Evolutionary conservation across 2,888 invertebrate species (phyloP).

Genomic region (Gari tellinella): DNA sequence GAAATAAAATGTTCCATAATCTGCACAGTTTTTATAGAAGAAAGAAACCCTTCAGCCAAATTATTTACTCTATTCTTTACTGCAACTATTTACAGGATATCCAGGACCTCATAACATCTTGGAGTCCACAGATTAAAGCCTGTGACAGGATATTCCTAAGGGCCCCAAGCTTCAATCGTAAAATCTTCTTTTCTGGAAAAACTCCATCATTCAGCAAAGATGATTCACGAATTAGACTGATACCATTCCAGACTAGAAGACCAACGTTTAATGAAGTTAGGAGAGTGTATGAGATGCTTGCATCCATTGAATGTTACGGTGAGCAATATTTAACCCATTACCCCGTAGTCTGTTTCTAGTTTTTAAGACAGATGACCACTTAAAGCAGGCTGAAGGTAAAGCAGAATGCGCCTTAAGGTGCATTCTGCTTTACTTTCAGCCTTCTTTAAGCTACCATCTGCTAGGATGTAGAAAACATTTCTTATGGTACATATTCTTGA

Average conservation of each 20-base stretch:
- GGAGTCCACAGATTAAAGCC: slow-evolving; percentile 88
- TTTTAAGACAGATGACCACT: too few relatives aligned
- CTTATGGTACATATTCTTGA: too few relatives aligned
- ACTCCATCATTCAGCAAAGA: slow-evolving; percentile 87
- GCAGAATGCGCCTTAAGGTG: too few relatives aligned
- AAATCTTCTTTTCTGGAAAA: slow-evolving; percentile 90
- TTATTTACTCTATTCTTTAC: too few relatives aligned
- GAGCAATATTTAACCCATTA: slow-evolving; percentile 23
- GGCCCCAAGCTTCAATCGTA: slow-evolving; percentile 90
- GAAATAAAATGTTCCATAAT: too few relatives aligned
- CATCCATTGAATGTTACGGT: slow-evolving; percentile 83
- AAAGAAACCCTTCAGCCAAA: too few relatives aligned
- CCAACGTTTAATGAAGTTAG: slow-evolving; percentile 93
- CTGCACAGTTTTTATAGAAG: too few relatives aligned
- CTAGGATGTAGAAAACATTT: too few relatives aligned
- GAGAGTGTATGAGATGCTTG: slow-evolving; percentile 89
- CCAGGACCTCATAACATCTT: slow-evolving; percentile 89
- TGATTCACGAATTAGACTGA: slow-evolving; percentile 80
- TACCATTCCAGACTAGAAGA: slow-evolving; percentile 93
- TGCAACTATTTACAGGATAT: slow-evolving; percentile 89
- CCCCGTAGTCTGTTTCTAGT: too few relatives aligned
- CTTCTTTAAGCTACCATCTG: too few relatives aligned
- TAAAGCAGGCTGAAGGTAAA: too few relatives aligned
- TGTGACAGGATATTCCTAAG: slow-evolving; percentile 91
- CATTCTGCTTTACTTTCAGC: too few relatives aligned